A percentile compares a stretch with the other conserved stretches of the same genome.
These are phyloP conservation scores for Cosmia trapezina DNA, from an alignment of 2,888 invertebrate species.

Conservation along the genomic window DNA sequence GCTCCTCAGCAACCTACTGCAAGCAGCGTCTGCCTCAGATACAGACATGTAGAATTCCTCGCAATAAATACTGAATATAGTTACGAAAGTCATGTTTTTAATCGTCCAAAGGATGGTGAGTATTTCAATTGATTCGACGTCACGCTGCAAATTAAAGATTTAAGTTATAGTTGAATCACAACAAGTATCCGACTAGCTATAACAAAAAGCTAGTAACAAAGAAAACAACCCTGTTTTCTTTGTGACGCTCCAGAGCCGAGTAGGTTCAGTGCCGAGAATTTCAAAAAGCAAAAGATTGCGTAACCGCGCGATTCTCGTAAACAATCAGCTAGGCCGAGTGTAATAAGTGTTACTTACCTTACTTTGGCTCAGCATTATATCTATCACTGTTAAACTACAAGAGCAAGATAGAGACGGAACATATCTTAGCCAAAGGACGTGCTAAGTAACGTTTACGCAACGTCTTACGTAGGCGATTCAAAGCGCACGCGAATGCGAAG, in stretches of 20 bases:
- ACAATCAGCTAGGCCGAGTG: no score
- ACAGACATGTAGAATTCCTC: slow-evolving; percentile 33
- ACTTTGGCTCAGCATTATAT: neutral
- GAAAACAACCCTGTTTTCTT: no score
- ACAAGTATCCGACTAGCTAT: neutral
- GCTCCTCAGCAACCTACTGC: slow-evolving; percentile 20
- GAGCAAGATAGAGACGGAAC: neutral
- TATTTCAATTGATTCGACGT: neutral
- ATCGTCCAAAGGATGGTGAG: neutral
- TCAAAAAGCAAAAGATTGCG: neutral
- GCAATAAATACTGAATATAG: slow-evolving; percentile 13
- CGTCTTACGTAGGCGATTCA: no score
- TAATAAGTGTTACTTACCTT: neutral
- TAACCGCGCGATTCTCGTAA: neutral
- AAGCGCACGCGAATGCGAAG: no score
- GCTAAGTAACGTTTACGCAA: neutral
- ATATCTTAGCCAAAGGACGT: no score
- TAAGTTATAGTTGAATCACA: neutral
- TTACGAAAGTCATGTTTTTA: slow-evolving; percentile 14
- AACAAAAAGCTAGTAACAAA: neutral
- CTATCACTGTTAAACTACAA: no score
- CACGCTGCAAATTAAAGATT: slow-evolving; percentile 16
- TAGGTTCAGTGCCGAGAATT: no score
- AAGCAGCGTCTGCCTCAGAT: slow-evolving; percentile 27
- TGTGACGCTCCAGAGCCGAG: no score